Percentiles rank a stretch among this genome's conserved stretches.
These are phyloP conservation scores for Ips typographus DNA, from an alignment of 1,140 invertebrate species.

Conservation along the genomic window DNA sequence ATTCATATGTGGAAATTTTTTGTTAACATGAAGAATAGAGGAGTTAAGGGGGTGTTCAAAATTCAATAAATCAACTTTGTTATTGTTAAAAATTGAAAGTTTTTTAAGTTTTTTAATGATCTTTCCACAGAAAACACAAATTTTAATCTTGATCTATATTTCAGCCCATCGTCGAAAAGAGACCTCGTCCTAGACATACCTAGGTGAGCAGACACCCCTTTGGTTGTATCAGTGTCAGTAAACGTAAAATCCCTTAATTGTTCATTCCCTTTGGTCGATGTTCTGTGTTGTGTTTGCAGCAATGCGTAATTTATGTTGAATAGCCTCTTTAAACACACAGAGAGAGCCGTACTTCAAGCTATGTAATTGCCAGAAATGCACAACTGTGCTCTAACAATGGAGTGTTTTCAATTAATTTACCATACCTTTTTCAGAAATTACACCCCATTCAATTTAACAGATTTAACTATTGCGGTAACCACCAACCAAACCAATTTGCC, in stretches of 20 bases:
- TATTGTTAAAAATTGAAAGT: too few species aligned
- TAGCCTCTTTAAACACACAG: not conserved
- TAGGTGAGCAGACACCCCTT: constrained; percentile 19
- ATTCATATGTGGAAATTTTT: too few species aligned
- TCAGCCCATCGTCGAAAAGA: constrained; percentile 25
- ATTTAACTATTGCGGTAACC: too few species aligned
- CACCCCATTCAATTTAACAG: too few species aligned
- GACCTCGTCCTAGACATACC: constrained; percentile 31
- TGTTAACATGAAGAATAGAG: too few species aligned
- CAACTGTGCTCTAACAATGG: not conserved
- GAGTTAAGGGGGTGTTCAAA: too few species aligned
- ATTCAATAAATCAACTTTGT: too few species aligned
- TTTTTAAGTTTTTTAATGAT: too few species aligned
- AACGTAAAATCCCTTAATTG: constrained; percentile 8
- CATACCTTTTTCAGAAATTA: too few species aligned
- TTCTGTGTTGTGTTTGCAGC: constrained; percentile 5
- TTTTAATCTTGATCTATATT: constrained; percentile 8
- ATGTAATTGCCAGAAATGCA: not conserved
- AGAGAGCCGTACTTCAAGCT: constrained; percentile 7
- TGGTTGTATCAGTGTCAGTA: constrained; percentile 7
- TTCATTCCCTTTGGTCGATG: constrained; percentile 6
- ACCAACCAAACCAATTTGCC: too few species aligned
- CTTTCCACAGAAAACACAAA: too few species aligned
- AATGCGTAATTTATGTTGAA: constrained; percentile 1
- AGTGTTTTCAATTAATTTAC: too few species aligned